These are phyloP conservation scores for Micrastur ruficollis DNA, from an alignment of 2,797 vertebrate species.

Conservation along the genomic window DNA sequence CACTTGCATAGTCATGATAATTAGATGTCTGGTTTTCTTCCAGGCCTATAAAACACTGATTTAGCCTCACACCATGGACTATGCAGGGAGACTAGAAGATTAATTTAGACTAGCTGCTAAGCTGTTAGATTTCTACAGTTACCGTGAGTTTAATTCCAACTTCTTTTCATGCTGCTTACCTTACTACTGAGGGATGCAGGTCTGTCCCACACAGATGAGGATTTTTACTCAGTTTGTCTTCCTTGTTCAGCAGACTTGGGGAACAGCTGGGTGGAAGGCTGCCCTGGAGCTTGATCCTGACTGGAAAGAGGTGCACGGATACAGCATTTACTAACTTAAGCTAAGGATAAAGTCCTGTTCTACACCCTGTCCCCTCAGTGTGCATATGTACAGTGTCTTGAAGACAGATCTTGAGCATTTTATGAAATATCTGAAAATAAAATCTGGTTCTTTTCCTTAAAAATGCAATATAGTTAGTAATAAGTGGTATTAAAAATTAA, in stretches of 20 bases:
- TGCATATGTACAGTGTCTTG: accelerated
- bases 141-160: not conserved
- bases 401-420: not conserved
- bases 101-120: not conserved
- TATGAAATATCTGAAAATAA: not conserved
- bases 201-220: not conserved
- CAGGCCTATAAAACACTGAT: not conserved
- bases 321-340: not conserved
- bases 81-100: not conserved
- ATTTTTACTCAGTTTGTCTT: not conserved
- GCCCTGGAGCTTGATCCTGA: not conserved
- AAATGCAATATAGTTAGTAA: not conserved
- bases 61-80: not conserved
- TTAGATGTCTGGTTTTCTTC: not conserved
- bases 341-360: not conserved
- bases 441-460: not conserved
- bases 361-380: accelerated
- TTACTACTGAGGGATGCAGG: not conserved
- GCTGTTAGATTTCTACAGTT: not conserved
- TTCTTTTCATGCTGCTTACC: not conserved
- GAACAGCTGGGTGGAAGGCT: not conserved
- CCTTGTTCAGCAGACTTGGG: not conserved
- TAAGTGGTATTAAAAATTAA: not conserved
- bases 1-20: not conserved
- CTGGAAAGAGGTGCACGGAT: not conserved